A percentile compares a stretch with the other conserved stretches of the same genome.
Evolutionary conservation across 1,140 invertebrate genomes (phyloP).

Genomic region (Drosophila nasuta): DNA sequence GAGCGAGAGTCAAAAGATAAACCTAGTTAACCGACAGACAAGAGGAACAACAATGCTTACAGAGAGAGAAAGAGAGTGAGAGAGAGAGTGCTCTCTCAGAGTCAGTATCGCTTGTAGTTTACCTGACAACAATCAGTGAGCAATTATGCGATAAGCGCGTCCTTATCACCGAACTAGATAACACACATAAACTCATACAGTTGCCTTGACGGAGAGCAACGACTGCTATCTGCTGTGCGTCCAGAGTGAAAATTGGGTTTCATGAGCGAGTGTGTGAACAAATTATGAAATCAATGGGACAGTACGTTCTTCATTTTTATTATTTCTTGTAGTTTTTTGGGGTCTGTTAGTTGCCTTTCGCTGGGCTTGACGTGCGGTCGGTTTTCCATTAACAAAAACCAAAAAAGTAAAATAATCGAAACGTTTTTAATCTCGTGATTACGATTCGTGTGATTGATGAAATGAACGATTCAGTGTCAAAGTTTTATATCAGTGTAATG

Average conservation of each 20-base stretch:
- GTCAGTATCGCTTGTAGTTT: constrained; percentile 28
- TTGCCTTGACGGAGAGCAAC: not conserved
- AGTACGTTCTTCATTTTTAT: constrained; percentile 18
- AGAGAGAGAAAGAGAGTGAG: not conserved
- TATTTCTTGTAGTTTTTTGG: constrained; percentile 30
- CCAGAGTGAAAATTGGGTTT: constrained; percentile 18
- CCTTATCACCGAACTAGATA: constrained; percentile 70
- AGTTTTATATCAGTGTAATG: constrained; percentile 13
- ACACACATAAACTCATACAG: constrained; percentile 34
- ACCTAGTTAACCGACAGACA: constrained; percentile 7
- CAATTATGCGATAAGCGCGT: constrained; percentile 73
- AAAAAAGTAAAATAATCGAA: not conserved
- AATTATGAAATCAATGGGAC: constrained; percentile 70
- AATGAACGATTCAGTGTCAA: constrained; percentile 34
- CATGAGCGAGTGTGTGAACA: constrained; percentile 15
- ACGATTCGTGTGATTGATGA: constrained; percentile 25
- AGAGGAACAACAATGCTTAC: constrained; percentile 22
- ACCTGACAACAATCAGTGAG: constrained; percentile 75
- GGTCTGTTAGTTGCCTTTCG: constrained; percentile 63
- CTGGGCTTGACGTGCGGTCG: constrained; percentile 67
- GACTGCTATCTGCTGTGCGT: not conserved
- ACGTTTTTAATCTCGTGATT: not conserved
- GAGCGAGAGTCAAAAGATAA: constrained; percentile 4
- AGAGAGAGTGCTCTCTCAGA: not conserved
- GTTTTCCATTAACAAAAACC: constrained; percentile 16